These are phyloP conservation scores for Meda fulgida DNA, from an alignment of 2,797 vertebrate species.

Conservation along the genomic window DNA sequence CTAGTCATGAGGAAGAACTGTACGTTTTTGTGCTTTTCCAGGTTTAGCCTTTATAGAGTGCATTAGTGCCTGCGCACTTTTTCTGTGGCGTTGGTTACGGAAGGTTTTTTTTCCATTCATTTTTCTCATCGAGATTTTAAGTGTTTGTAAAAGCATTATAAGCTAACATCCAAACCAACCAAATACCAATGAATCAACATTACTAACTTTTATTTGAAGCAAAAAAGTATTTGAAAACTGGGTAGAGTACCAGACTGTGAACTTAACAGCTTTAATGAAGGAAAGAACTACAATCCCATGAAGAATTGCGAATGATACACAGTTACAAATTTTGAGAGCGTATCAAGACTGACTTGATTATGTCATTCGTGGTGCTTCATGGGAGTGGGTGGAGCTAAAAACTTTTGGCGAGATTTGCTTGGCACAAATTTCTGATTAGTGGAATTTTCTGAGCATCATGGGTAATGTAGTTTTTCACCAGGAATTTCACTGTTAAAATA, in stretches of 20 bases:
- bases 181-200: not conserved
- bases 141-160: not conserved
- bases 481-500: not conserved
- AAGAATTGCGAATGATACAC: not conserved
- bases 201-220: not conserved
- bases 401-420: not conserved
- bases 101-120: not conserved
- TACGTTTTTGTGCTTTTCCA: constrained; percentile 73
- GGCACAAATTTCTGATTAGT: not conserved
- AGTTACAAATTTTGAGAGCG: not conserved
- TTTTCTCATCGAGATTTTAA: not conserved
- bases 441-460: not conserved
- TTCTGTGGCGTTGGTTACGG: not conserved
- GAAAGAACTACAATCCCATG: not conserved
- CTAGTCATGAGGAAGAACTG: constrained; percentile 99
- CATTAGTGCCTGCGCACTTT: not conserved
- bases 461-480: not conserved
- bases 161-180: not conserved
- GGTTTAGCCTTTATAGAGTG: not conserved
- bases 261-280: not conserved
- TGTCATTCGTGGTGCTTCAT: not conserved
- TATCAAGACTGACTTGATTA: not conserved
- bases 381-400: not conserved
- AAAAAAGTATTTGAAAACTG: not conserved
- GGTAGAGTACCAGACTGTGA: not conserved